phyloP scores from a whole-genome alignment of 2,888 invertebrate genomes.

The Polydrusus tereticollis region DNA sequence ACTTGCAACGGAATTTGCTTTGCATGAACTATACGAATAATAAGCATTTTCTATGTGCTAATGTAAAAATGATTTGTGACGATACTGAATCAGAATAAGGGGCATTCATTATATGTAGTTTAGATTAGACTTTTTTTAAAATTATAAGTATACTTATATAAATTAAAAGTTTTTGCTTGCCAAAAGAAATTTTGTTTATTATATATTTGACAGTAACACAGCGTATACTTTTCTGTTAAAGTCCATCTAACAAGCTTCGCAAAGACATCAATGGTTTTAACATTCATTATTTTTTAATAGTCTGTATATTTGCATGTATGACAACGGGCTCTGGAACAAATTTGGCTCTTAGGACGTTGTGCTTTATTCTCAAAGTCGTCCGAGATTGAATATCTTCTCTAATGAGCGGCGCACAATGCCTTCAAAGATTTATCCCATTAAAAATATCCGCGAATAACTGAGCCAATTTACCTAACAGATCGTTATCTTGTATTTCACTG shows the following conservation, averaged over 20 bases:
- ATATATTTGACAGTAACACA: constrained; percentile 1
- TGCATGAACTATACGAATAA: no score
- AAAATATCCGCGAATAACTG: constrained; percentile 65
- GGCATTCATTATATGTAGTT: no score
- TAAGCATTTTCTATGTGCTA: no score
- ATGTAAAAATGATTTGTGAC: no score
- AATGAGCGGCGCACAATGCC: constrained; percentile 64
- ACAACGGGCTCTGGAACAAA: constrained; percentile 51
- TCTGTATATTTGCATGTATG: constrained; percentile 63
- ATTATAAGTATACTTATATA: no score
- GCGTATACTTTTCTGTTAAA: background rate
- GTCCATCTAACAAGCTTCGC: constrained; percentile 38
- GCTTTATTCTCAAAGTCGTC: constrained; percentile 19
- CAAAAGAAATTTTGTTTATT: background rate
- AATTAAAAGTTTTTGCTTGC: background rate
- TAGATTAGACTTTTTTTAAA: no score
- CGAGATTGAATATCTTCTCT: constrained; percentile 55
- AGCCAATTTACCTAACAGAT: constrained; percentile 66
- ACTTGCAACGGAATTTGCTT: no score
- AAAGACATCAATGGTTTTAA: constrained; percentile 66
- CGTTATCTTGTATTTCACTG: constrained; percentile 60
- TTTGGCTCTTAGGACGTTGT: constrained; percentile 15
- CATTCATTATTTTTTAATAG: constrained; percentile 65
- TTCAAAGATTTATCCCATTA: constrained; percentile 65
- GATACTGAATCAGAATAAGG: no score